Evolutionary conservation across 1,140 invertebrate species (phyloP).

Genomic region (Macrocentrus cingulum): DNA sequence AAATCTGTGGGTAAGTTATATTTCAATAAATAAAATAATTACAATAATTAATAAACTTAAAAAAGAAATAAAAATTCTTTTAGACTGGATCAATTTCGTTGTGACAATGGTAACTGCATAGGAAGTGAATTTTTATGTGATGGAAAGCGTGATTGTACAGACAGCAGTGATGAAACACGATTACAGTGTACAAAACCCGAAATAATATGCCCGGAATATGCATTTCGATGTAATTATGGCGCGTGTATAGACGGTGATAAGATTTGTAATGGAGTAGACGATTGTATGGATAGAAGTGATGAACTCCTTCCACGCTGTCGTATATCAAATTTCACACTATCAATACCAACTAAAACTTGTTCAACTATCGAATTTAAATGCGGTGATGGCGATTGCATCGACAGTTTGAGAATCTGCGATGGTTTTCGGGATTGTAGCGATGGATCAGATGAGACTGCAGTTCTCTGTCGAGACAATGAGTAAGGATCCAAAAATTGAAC

Average conservation of each 20-base stretch:
- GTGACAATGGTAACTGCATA: slow-evolving; percentile 49
- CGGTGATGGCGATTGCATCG: slow-evolving; percentile 48
- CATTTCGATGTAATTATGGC: slow-evolving; percentile 65
- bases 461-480: slow-evolving; percentile 52
- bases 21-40: no score
- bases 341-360: slow-evolving; percentile 24
- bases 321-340: neutral
- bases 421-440: slow-evolving; percentile 61
- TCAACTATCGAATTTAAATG: slow-evolving; percentile 40
- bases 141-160: slow-evolving; percentile 60
- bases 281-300: slow-evolving; percentile 74
- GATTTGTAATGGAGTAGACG: slow-evolving; percentile 61
- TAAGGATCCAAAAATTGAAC: slow-evolving; percentile 24
- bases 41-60: no score
- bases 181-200: slow-evolving; percentile 52
- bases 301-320: slow-evolving; percentile 52
- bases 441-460: slow-evolving; percentile 63
- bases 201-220: slow-evolving; percentile 51
- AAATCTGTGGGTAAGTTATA: no score
- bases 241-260: slow-evolving; percentile 61
- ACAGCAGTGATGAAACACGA: slow-evolving; percentile 64
- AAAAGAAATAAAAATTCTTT: slow-evolving; percentile 1
- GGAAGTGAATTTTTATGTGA: slow-evolving; percentile 55
- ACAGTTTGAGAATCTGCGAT: slow-evolving; percentile 52
- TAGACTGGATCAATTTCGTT: slow-evolving; percentile 39